Evolutionary conservation across 2,113 vertebrate genomes (phyloP), one percentile per base, ranked within the genome.

Genomic region (Gracilinanus agilis): DNA sequence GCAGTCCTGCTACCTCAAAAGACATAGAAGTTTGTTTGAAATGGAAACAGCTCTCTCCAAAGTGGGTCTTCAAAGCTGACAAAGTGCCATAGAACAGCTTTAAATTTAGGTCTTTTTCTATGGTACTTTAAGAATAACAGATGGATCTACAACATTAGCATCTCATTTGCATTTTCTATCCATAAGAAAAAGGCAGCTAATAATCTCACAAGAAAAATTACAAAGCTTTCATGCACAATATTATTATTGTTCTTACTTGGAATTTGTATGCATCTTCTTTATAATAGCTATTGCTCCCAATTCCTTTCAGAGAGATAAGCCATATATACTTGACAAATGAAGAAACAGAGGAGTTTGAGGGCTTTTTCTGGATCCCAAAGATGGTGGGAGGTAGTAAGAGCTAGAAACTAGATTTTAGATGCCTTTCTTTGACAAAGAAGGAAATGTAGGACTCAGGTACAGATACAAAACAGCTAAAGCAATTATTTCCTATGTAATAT

Each of bases 141-240:
- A 98, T 97, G 97, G 97, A 54, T 91, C 93, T 95, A 95, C 93
- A 90, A 94, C 97, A 97, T 97, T 97, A 97, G 95, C 96, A 96
- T 94, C 92, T 9, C 58, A 98, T 97, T 98, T 97, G 94, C 97
- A 97, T 97, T 96, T 96, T 97, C 95, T 95, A 34, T 91, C 54
- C 54, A 90, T 88, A 90, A 55, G 53, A 92, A 88, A 94, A 88
- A 94, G 89, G 29, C 54, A 94, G 94, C 96, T 97, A 96, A 96
- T 97, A 92, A 96, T 96, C 96, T 96, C 94, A 88, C 91, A 92
- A 96, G 95, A 55, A 94, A 92, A 94, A 96, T 96, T 95, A 94
- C 94, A 97, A 96, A 91, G 90, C 93, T 92, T 93, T 94, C 92
- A 96, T 96, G 92, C 94, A 44, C 95, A 95, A 83, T 94, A 49